Evolutionary conservation across 1,140 invertebrate genomes (phyloP), one percentile per base, ranked within the genome.

Genomic region (Coptotermes formosanus): DNA sequence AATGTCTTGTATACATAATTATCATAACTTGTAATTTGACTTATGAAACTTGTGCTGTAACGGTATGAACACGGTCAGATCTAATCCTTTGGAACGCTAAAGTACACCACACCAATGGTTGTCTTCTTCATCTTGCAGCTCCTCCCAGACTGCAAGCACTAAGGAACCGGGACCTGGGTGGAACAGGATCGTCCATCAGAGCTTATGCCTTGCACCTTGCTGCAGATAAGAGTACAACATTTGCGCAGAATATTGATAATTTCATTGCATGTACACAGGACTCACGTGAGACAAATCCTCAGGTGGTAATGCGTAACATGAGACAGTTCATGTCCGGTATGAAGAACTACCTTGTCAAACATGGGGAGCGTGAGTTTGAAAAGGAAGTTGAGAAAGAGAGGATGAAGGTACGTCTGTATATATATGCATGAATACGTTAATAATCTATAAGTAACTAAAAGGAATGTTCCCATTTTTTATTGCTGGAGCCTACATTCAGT

Each of bases 251-350:
- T 88, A 96, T 98, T 86, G 96, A 97, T 89, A 97, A 98, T 91
- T 99, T 99, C 90, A 97, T 99, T 85, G 94, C 96, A 82, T 99
- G 98, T 91, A 99, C 98, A 0, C 94, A 95, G 88, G 97, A 99
- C 89, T 97, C 97, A 2, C 95, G 95, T 82, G 97, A 99, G 89
- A 95, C 93, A 7, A 97, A 96, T 89, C 97, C 97, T 12, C 95
- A 97, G 89, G 93, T 97, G 75, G 96, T 98, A 23, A 97, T 98
- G 95, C 94, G 97, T 87, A 98, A 98, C 90, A 97, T 98, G 92
- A 94, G 98, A 4, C 98, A 99, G 90, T 99, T 99, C 89, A 98
- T 99, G 96, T 98, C 96, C 30, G 98, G 98, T 81, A 98, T 99
- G 94, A 99, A 98, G 90, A 99, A 99, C 90, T 99, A 98, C 90